These are phyloP conservation scores for Grammomys surdaster DNA, from an alignment of 2,113 vertebrate genomes.

Conservation along the genomic window DNA sequence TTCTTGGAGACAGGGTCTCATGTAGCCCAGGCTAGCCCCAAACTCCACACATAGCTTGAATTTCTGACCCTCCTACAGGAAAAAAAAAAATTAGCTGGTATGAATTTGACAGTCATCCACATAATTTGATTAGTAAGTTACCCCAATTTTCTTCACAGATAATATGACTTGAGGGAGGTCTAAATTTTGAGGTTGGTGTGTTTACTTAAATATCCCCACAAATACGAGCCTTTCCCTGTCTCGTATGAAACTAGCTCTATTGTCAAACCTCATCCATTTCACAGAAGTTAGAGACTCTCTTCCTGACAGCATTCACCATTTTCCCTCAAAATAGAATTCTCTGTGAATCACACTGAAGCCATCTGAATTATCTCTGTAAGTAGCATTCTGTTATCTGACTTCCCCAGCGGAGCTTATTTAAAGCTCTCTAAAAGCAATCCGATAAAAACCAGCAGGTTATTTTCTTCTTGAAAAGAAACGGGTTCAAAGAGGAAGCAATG, in stretches of 20 bases:
- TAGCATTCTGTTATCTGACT: slow-evolving; percentile 29
- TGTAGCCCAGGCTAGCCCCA: neutral
- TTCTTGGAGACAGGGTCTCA: neutral
- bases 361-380: slow-evolving; percentile 39
- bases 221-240: neutral
- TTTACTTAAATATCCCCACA: slow-evolving; percentile 9
- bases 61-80: neutral
- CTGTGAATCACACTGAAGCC: slow-evolving; percentile 4
- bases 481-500: neutral
- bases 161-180: neutral
- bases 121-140: slow-evolving; percentile 23
- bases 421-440: slow-evolving; percentile 42
- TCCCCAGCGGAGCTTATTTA: neutral
- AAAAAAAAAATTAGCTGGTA: neutral
- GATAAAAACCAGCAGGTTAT: slow-evolving; percentile 9
- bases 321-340: neutral
- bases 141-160: neutral
- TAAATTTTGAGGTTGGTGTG: neutral
- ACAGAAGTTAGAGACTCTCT: neutral
- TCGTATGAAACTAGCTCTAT: neutral
- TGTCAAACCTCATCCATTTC: neutral
- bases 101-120: neutral
- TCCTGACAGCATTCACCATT: neutral
- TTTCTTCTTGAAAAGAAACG: neutral
- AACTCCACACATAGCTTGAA: neutral